Base-by-base conservation (phyloP, 1,140 invertebrate genomes). In the Glossosoma conforme region DNA sequence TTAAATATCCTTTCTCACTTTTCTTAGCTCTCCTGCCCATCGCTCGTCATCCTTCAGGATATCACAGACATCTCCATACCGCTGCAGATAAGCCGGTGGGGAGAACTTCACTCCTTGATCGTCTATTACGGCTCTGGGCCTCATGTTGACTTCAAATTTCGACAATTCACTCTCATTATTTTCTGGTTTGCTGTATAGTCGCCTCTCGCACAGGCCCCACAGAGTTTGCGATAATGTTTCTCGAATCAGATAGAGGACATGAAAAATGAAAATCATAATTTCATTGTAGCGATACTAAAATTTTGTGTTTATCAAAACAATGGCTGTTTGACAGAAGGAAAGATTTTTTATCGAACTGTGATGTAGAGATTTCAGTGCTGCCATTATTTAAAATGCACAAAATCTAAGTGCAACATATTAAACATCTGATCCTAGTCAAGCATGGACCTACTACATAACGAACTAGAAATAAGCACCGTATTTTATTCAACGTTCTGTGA, bases 41-140 rank as follows among this genome's bases (percentile, higher is more conserved):
- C 43, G 44, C 4, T 4, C 19, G 19, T 45, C 43, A 32, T 32
- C 21, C 28, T 52, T 45, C 19, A 52, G 18, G 13, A 45, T 45
- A 33, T 52, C 50, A 19, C 43, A 52, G 15, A 46, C 28, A 11
- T 45, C 50, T 41, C 50, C 50, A 15, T 52, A 52, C n/a, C 50
- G 22, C 43, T 52, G 50, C n/a, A 46, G 6, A 41, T 46, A 45
- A 22, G 50, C 50, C 25, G 43, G 43, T 3, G 50, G 50, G 14
- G 35, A 52, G 40, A 52, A 52, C 9, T 24, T 40, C 1, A 52
- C 50, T 9, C 50, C 50, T 33, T 52, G 22, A 17, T 52, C 44
- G 14, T 21, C 15, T 15, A 52, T 45, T 2, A 17, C 22, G 18
- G 50, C 38, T 20, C 36, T 41, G 25, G 50, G 35, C 0, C 17